Percentiles rank a stretch among this genome's conserved stretches.
These are phyloP conservation scores for Tholera decimalis DNA, from an alignment of 2,888 invertebrate species.

Conservation along the genomic window DNA sequence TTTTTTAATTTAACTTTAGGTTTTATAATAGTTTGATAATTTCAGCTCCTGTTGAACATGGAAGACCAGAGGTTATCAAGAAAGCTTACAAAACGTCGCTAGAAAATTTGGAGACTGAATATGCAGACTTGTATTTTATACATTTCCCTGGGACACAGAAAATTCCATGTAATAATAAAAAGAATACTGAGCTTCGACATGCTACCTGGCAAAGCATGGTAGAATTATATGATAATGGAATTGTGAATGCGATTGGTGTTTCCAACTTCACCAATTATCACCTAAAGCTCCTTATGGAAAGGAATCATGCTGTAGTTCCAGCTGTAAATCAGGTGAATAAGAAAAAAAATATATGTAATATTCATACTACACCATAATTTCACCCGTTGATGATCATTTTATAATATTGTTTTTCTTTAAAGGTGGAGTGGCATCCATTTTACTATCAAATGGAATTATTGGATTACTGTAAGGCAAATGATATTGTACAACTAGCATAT, in stretches of 20 bases:
- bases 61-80: slow-evolving; percentile 75
- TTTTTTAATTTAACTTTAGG: not conserved
- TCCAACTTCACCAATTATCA: slow-evolving; percentile 95
- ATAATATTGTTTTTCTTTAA: slow-evolving; percentile 38
- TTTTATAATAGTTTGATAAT: slow-evolving; percentile 14
- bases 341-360: not conserved
- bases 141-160: slow-evolving; percentile 95
- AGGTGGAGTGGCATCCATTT: slow-evolving; percentile 96
- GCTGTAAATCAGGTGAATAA: slow-evolving; percentile 94
- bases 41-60: slow-evolving; percentile 74
- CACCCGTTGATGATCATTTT: no score
- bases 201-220: slow-evolving; percentile 94
- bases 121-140: slow-evolving; percentile 95
- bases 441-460: slow-evolving; percentile 92
- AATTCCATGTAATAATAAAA: slow-evolving; percentile 86
- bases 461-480: slow-evolving; percentile 92
- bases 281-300: slow-evolving; percentile 91
- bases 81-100: slow-evolving; percentile 92
- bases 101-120: slow-evolving; percentile 92
- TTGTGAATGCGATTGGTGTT: slow-evolving; percentile 94
- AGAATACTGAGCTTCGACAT: slow-evolving; percentile 91
- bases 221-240: slow-evolving; percentile 92
- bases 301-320: slow-evolving; percentile 91
- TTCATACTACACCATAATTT: no score
- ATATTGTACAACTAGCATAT: slow-evolving; percentile 95